Evolutionary conservation across 2,113 vertebrate species (phyloP), one percentile per base, ranked within the genome.

Genomic region (Apodemus sylvaticus): DNA sequence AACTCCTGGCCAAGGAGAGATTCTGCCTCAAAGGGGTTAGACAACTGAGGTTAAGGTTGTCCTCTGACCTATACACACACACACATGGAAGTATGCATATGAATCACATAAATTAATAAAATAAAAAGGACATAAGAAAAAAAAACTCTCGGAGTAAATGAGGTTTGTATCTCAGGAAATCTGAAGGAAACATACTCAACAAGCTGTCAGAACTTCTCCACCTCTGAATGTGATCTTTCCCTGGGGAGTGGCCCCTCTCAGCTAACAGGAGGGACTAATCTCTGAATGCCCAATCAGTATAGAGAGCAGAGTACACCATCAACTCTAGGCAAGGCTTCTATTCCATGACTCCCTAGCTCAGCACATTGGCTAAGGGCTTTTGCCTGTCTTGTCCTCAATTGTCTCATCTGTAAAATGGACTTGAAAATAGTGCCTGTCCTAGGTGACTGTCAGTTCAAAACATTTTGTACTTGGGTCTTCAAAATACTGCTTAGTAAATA

Each of bases 271-370:
- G 48, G 74, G 79, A 92, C 81, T 78, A 48, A 90, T 81, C 17
- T 90, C 17, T n/a, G 93, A 97, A 92, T 74, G n/a, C 86, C 48
- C 70, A 97, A 71, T 74, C 86, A 58, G 48, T 96, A 51, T 26
- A 16, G 12, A 48, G 34, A 12, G 24, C 19, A 12, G 19, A 29
- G 42, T 26, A 71, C 17, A 78, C 66, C 7, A 13, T 53, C 12
- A 92, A 5, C 17, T 48, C 42, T 0, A 20, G 74, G 14, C 42
- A 86, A 68, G 66, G 22, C n/a, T 66, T 1, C 7, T 20, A 22
- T 42, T 17, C 31, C 42, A 4, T 89, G 60, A 79, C 14, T 86
- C 5, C 11, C 36, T 64, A 86, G 29, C 34, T 68, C 20, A 39
- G 45, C 10, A 24, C 60, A 29, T 7, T 19, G 29, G 8, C 34